These are phyloP conservation scores for Oryzias celebensis DNA, from an alignment of 2,113 vertebrate species.

Conservation along the genomic window DNA sequence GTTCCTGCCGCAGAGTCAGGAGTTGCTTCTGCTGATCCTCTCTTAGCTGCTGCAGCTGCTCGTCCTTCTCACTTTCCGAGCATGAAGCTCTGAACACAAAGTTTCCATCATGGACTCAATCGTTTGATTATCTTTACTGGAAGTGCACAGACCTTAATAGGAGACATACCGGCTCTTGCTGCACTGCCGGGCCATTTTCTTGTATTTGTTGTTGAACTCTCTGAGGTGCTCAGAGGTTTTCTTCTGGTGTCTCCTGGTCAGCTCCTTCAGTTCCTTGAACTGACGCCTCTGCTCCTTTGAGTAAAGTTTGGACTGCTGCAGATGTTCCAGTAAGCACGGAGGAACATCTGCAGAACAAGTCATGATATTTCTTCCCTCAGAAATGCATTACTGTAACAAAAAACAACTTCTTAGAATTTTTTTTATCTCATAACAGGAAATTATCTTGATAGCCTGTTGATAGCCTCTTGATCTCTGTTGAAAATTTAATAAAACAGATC, in stretches of 20 bases:
- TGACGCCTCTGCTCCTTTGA: slow-evolving; percentile 94
- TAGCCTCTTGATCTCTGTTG: no score
- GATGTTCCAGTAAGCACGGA: slow-evolving; percentile 84
- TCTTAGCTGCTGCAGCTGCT: slow-evolving; percentile 87
- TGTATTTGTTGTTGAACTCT: slow-evolving; percentile 67
- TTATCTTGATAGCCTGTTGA: no score
- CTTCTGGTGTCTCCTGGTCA: slow-evolving; percentile 94
- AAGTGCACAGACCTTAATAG: not conserved
- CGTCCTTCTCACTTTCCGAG: slow-evolving; percentile 86
- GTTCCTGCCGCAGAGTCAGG: slow-evolving; percentile 92
- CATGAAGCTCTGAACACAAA: slow-evolving; percentile 69
- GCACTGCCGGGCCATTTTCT: slow-evolving; percentile 86
- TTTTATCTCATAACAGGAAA: no score
- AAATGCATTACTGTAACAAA: not conserved
- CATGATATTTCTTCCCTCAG: not conserved
- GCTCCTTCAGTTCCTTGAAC: slow-evolving; percentile 98
- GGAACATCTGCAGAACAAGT: slow-evolving; percentile 81
- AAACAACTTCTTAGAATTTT: no score
- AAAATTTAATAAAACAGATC: no score
- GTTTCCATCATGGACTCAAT: not conserved
- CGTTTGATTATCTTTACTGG: no score
- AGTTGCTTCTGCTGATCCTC: slow-evolving; percentile 95
- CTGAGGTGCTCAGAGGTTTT: slow-evolving; percentile 83
- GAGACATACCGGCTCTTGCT: slow-evolving; percentile 85
- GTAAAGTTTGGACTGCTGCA: slow-evolving; percentile 92